Base-by-base conservation (phyloP, 2,888 invertebrate species). In the Lycaena phlaeas region DNA sequence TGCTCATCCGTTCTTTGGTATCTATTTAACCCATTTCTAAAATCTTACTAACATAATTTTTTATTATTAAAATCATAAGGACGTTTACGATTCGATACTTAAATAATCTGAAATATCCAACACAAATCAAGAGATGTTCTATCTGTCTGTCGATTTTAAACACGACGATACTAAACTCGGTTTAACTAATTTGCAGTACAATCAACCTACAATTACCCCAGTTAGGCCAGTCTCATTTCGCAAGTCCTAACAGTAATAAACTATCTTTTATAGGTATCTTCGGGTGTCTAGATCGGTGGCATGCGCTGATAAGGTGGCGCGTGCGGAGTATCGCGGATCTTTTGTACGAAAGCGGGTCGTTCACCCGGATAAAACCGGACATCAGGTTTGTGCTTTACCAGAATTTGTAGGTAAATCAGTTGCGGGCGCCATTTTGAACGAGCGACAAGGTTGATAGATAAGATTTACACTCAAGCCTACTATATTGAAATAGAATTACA, bases 281-380 rank as follows among this genome's bases (percentile, higher is more conserved):
- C 42, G 27, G 37, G 39, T 40, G 38, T 36, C 45, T 40, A 48
- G 48, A 48, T 48, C 41, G 30, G 27, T 27, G 45, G 40, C 37
- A 38, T 38, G 29, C 31, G 28, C 43, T 40, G 45, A 48, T 48
- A 45, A 48, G 38, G 27, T 44, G 30, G 47, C 50, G 43, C 52
- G 47, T 46, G 50, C 48, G 47, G 49, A 37, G 40, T n/a, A n/a
- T 43, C 40, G 41, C 38, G 43, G 43, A 52, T 52, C 52, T 51
- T 44, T 50, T 42, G 46, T 49, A 46, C 46, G 40, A 51, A 52
- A 49, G 46, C 43, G 40, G 53, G 51, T 50, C 49, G 41, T 42
- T 51, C 45, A 51, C 51, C 49, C 45, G 51, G 50, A 52, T 48
- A 27, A 41, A 47, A 52, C 52, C 49, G 51, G 50, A 52, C 48